Evolutionary conservation across 2,113 vertebrate genomes (phyloP).

Genomic region (Vidua chalybeata): DNA sequence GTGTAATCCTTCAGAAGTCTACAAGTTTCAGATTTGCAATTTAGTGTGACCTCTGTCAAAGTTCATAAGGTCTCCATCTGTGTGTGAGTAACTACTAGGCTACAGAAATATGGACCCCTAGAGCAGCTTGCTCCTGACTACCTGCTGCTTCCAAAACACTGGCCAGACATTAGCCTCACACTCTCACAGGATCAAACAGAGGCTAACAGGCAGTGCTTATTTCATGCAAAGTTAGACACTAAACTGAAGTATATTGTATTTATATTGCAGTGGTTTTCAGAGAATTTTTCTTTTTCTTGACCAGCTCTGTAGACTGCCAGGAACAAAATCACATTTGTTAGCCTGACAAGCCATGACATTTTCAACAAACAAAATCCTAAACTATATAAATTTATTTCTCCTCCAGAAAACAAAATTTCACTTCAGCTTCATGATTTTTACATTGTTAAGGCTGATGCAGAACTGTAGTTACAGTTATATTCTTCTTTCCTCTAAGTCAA

Average conservation of each 20-base stretch:
- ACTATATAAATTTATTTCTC: slow-evolving; percentile 9
- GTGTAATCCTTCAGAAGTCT: slow-evolving; percentile 55
- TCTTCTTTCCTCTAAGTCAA: background rate
- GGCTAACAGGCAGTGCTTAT: slow-evolving; percentile 83
- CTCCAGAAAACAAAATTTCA: slow-evolving; percentile 33
- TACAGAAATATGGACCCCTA: slow-evolving; percentile 87
- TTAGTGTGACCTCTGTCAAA: slow-evolving; percentile 87
- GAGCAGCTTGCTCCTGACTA: slow-evolving; percentile 89
- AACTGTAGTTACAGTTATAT: background rate
- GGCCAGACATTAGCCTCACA: slow-evolving; percentile 88
- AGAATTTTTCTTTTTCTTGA: slow-evolving; percentile 52
- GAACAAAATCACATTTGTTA: slow-evolving; percentile 49
- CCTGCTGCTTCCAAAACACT: slow-evolving; percentile 99
- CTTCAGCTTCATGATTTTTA: background rate
- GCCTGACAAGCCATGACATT: slow-evolving; percentile 43
- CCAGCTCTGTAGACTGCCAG: background rate
- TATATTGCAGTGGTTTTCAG: slow-evolving; percentile 41
- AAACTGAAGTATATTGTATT: slow-evolving; percentile 74
- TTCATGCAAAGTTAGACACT: slow-evolving; percentile 80
- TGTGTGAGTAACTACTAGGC: slow-evolving; percentile 84
- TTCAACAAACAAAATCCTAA: slow-evolving; percentile 39
- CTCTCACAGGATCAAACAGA: slow-evolving; percentile 91
- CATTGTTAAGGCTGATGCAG: background rate
- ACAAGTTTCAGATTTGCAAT: slow-evolving; percentile 68
- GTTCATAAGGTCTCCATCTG: slow-evolving; percentile 95